Base-by-base conservation (phyloP, 2,113 vertebrate species). In the Dicaeum eximium region DNA sequence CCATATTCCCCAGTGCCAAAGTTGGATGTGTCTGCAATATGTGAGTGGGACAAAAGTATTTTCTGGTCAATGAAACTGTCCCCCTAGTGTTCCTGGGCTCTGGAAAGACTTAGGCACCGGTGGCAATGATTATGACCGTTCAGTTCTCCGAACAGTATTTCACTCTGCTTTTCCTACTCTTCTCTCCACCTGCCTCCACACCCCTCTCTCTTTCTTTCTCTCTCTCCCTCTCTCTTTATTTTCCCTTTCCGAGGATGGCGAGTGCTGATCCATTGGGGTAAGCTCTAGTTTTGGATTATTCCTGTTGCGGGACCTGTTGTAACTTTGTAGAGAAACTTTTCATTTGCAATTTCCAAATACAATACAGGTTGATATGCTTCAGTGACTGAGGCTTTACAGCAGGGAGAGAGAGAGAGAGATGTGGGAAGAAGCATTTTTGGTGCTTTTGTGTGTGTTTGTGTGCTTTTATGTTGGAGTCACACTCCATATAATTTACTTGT, bases 101-200 rank as follows among this genome's bases (percentile, higher is more conserved):
- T 86, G 92, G 64, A 69, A 90, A 95, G 90, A 71, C 22, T 11
- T 88, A 94, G 97, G 92, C 83, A 78, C 88, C 9, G 3, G 51
- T 93, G 95, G 90, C 95, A 80, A 70, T 94, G 61, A 91, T 90
- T 86, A 47, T 96, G 94, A 96, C 72, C 79, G 1, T 95, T 92
- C 72, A 74, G 89, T 95, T 95, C 92, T 97, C 86, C 2, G 7
- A 96, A 97, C 94, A 96, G 82, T 97, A 92, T 97, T 97, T 97
- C 97, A 97, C 95, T 97, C 80, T 97, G 91, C 95, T 97, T 97
- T 97, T 97, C 96, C 82, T 97, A 73, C 96, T 97, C 97, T 97
- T 97, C 80, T 97, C 88, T 97, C 96, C 94, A 96, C 95, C 92
- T 96, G 88, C 95, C 90, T 97, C 96, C 90, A 82, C 66, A 80